These are phyloP conservation scores for Euplagia quadripunctaria DNA, from an alignment of 2,888 invertebrate species.

Conservation along the genomic window DNA sequence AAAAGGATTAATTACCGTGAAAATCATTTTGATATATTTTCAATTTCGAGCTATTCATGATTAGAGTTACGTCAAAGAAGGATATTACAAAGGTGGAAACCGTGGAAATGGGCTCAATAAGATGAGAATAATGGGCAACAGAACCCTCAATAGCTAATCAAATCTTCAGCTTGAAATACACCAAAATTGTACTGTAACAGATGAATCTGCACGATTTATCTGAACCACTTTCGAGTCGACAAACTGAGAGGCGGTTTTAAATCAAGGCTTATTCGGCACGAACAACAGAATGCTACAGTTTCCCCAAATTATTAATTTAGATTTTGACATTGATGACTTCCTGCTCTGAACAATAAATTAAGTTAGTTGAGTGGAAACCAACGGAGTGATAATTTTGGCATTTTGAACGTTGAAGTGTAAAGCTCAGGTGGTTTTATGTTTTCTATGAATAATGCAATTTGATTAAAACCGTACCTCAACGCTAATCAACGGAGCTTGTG, in stretches of 20 bases:
- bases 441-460: not conserved
- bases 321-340: constrained; percentile 49
- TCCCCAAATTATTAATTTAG: constrained; percentile 44
- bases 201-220: constrained; percentile 33
- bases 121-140: not conserved
- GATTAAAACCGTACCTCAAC: not conserved
- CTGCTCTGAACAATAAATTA: constrained; percentile 40
- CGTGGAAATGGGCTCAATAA: not conserved
- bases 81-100: too few species aligned
- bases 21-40: not conserved
- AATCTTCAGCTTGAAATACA: not conserved
- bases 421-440: constrained; percentile 11
- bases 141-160: not conserved
- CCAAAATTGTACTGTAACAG: not conserved
- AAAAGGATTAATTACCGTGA: not conserved
- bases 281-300: constrained; percentile 22
- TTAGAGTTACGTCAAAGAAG: too few species aligned
- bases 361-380: constrained; percentile 30
- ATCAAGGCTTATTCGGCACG: constrained; percentile 37
- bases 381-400: constrained; percentile 36
- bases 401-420: constrained; percentile 25
- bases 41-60: too few species aligned
- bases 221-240: constrained; percentile 42
- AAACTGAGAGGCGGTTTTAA: constrained; percentile 44
- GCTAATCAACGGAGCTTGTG: too few species aligned